phyloP scores from a whole-genome alignment of 1,140 invertebrate genomes.

The Pogonognathellus flavescens region DNA sequence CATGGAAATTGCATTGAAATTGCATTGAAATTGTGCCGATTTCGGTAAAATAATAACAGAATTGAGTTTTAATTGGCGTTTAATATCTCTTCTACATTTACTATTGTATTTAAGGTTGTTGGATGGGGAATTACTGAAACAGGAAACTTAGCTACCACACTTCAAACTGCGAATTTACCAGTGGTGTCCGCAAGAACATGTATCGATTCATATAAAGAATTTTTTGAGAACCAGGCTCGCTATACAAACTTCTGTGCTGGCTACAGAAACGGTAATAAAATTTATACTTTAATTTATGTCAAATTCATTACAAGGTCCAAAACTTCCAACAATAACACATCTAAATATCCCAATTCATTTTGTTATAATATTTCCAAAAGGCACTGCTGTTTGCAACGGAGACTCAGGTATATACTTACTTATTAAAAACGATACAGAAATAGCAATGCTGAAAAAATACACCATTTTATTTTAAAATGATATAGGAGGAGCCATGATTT shows the following conservation, averaged over 20 bases:
- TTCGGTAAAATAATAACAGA: too few species aligned
- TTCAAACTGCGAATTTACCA: slow-evolving; percentile 46
- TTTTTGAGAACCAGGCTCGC: slow-evolving; percentile 47
- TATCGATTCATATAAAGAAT: slow-evolving; percentile 48
- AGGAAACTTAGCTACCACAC: slow-evolving; percentile 53
- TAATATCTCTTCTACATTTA: too few species aligned
- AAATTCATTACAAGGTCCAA: too few species aligned
- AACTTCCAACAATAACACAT: too few species aligned
- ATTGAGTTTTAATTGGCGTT: too few species aligned
- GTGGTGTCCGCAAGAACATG: slow-evolving; percentile 60
- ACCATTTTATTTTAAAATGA: background rate
- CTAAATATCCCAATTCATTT: too few species aligned
- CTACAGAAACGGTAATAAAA: slow-evolving; percentile 56
- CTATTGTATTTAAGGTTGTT: slow-evolving; percentile 55
- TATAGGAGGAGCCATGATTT: slow-evolving; percentile 64
- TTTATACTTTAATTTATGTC: too few species aligned
- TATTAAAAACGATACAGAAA: too few species aligned
- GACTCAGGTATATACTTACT: slow-evolving; percentile 51
- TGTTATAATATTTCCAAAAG: background rate
- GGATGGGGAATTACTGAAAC: slow-evolving; percentile 59
- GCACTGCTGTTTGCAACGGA: slow-evolving; percentile 61
- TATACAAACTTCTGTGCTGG: slow-evolving; percentile 66
- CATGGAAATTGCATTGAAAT: too few species aligned
- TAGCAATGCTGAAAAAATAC: too few species aligned
- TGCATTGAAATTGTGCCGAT: too few species aligned